phyloP scores from a whole-genome alignment of 2,888 invertebrate species.

The Leptinotarsa rubiginosa region DNA sequence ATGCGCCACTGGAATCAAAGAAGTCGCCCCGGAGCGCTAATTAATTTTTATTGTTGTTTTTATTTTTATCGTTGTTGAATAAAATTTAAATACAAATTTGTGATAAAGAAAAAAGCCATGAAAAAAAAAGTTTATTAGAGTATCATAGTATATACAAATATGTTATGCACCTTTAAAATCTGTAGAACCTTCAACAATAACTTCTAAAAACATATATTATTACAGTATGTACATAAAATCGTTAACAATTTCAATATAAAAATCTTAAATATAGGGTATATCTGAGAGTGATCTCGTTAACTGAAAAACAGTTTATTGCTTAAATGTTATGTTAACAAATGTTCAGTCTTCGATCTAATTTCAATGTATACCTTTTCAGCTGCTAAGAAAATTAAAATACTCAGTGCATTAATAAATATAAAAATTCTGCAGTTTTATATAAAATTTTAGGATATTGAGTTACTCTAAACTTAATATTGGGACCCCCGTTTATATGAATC shows the following conservation, averaged over 20 bases:
- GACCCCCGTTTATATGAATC: too few species aligned
- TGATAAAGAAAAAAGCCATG: background rate
- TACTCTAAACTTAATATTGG: too few species aligned
- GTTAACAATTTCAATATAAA: conserved; percentile 40
- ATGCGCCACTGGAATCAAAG: too few species aligned
- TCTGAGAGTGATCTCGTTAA: conserved; percentile 1
- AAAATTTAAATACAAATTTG: too few species aligned
- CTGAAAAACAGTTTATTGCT: conserved; percentile 15
- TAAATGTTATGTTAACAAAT: background rate
- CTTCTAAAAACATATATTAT: conserved; percentile 44
- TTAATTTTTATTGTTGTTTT: too few species aligned
- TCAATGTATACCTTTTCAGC: background rate
- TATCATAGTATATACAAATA: conserved; percentile 41
- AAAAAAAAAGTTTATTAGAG: conserved; percentile 30
- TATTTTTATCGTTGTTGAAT: too few species aligned
- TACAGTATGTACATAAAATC: conserved; percentile 47
- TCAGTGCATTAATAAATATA: too few species aligned
- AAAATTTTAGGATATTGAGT: too few species aligned
- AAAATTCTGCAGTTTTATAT: too few species aligned
- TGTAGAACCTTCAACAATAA: conserved; percentile 47
- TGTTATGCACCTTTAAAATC: conserved; percentile 46
- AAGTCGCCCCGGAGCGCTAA: too few species aligned
- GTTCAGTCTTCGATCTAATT: conserved; percentile 10
- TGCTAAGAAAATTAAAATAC: too few species aligned
- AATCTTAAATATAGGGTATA: conserved; percentile 22